A percentile compares a stretch with the other conserved stretches of the same genome.
These are phyloP conservation scores for Portunus trituberculatus DNA, from an alignment of 1,140 invertebrate genomes.

Conservation along the genomic window DNA sequence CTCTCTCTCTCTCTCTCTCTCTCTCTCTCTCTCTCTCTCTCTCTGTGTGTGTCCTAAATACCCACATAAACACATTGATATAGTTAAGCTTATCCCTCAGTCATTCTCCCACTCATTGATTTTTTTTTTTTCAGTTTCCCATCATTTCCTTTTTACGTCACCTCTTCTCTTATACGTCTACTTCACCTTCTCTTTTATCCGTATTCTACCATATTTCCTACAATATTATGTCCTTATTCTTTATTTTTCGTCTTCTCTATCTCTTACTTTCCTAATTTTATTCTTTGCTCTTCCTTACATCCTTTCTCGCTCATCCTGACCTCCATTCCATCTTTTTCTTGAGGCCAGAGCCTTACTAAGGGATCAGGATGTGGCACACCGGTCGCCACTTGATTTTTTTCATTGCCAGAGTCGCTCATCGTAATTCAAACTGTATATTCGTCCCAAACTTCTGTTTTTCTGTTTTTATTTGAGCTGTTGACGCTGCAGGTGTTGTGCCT, in stretches of 20 bases:
- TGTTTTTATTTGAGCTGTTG: not conserved
- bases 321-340: not conserved
- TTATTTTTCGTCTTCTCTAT: not conserved
- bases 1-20: not conserved
- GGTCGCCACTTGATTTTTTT: not conserved
- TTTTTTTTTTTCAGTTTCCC: not conserved
- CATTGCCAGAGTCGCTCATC: not conserved
- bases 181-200: not conserved
- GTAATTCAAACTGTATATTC: not conserved
- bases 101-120: not conserved
- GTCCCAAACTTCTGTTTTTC: not conserved
- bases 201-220: not conserved
- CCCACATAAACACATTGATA: too few species aligned
- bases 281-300: not conserved
- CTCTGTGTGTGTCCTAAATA: not conserved
- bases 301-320: not conserved
- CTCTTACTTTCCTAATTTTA: not conserved
- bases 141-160: not conserved
- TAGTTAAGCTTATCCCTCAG: not conserved
- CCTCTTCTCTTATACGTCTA: not conserved
- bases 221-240: not conserved
- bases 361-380: not conserved
- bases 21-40: slow-evolving; percentile 5
- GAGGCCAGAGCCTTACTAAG: not conserved
- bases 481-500: not conserved